Conservation (phyloP, 2,888 invertebrate genomes). For the Cloeon dipterum region DNA sequence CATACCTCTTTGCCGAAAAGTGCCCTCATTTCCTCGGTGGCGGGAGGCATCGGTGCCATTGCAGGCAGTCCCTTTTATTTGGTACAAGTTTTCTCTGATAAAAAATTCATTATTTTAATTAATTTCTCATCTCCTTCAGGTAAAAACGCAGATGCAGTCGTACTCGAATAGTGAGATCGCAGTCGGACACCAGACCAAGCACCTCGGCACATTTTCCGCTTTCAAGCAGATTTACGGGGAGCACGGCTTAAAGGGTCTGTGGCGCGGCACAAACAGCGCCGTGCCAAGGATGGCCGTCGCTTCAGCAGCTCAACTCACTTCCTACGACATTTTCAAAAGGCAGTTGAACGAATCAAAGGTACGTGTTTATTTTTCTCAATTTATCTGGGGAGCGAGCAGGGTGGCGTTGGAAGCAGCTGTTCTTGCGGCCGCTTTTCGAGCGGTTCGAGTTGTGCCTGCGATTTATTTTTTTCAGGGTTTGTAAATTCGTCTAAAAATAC, state of each 20-base stretch:
- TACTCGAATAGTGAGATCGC: slow-evolving; percentile 49
- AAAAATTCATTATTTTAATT: too few relatives aligned
- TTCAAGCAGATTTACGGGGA: slow-evolving; percentile 21
- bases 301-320: slow-evolving; percentile 62
- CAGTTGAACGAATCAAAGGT: slow-evolving; percentile 14
- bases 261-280: slow-evolving; percentile 53
- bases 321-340: slow-evolving; percentile 49
- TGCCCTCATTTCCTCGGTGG: slow-evolving; percentile 45
- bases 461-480: too few relatives aligned
- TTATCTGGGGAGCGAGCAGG: too few relatives aligned
- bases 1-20: slow-evolving; percentile 36
- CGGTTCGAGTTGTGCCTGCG: too few relatives aligned
- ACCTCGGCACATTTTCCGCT: slow-evolving; percentile 39
- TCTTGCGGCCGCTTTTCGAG: too few relatives aligned
- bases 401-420: too few relatives aligned
- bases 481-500: too few relatives aligned
- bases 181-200: slow-evolving; percentile 67
- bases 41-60: slow-evolving; percentile 56
- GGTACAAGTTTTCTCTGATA: too few relatives aligned
- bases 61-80: slow-evolving; percentile 73
- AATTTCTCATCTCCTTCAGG: too few relatives aligned
- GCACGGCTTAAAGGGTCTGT: slow-evolving; percentile 37
- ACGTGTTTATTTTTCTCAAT: too few relatives aligned
- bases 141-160: slow-evolving; percentile 63
- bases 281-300: slow-evolving; percentile 56